These are phyloP conservation scores for Pachliopta kotzebuea DNA, from an alignment of 2,888 invertebrate species.

Conservation along the genomic window DNA sequence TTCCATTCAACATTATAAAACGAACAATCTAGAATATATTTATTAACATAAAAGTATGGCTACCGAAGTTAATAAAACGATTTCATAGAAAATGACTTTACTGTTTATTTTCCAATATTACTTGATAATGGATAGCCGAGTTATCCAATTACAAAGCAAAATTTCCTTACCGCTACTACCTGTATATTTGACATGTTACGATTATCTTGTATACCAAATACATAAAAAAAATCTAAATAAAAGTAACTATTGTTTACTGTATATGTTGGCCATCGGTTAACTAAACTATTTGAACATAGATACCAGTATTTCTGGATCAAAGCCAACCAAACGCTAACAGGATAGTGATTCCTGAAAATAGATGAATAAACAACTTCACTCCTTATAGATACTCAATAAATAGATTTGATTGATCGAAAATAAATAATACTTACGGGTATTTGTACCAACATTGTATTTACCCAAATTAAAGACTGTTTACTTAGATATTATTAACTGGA, in stretches of 20 bases:
- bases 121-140: too few relatives aligned
- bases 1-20: too few relatives aligned
- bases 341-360: constrained; percentile 51
- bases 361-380: constrained; percentile 45
- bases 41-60: too few relatives aligned
- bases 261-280: not conserved
- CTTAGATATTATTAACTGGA: not conserved
- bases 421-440: constrained; percentile 3
- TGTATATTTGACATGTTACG: too few relatives aligned
- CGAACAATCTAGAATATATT: too few relatives aligned
- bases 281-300: constrained; percentile 40
- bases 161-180: too few relatives aligned
- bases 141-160: too few relatives aligned
- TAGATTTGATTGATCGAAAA: constrained; percentile 23
- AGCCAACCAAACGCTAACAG: constrained; percentile 45
- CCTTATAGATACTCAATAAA: constrained; percentile 45
- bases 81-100: too few relatives aligned
- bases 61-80: too few relatives aligned
- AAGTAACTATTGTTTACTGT: not conserved
- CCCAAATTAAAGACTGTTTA: not conserved
- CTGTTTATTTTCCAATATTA: too few relatives aligned
- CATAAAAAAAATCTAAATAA: too few relatives aligned
- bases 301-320: constrained; percentile 46
- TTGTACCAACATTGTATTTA: not conserved
- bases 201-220: too few relatives aligned